Evolutionary conservation across 2,113 vertebrate genomes (phyloP), one percentile per base, ranked within the genome.

Genomic region (Rutilus rutilus): DNA sequence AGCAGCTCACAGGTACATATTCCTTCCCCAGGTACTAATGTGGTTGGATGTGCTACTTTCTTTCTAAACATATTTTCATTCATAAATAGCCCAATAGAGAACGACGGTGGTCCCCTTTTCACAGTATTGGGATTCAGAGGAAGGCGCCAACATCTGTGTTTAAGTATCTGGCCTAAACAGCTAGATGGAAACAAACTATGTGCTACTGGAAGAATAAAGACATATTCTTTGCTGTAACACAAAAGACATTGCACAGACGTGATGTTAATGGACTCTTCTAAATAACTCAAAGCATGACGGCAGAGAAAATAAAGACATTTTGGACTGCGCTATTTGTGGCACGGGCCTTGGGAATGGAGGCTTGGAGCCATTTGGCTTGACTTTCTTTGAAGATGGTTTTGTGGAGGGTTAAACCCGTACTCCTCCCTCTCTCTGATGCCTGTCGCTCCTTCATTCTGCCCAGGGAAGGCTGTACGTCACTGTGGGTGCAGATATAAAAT

Each of bases 301-400:
- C 14, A 88, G 75, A 21, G 42, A 25, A 73, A 64, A 76, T 86
- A 75, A 64, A 75, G 78, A 82, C 52, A 2, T 23, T 82, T 83
- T 84, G 57, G 5, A 54, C 52, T 62, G 67, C 12, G n/a, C 74
- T 86, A 74, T 86, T 90, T 88, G 85, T 79, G 77, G 84, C 60
- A n/a, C 33, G n/a, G 62, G 30, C 64, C 33, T 36, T 57, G 50
- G 14, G 64, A 54, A 52, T 76, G 69, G 74, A 82, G 86, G 87
- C 64, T 19, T 42, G 59, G 75, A 76, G 80, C 80, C 81, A 54
- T 33, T 81, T 85, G 83, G 83, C 86, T 82, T 45, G 39, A 57
- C 67, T 77, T 88, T 64, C 82, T 86, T 83, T 88, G 85, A 90
- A 88, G 73, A 74, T 86, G 77, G 85, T 86, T 87, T 90, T 79